Conservation (phyloP, 2,888 invertebrate species). For the Apamea epomidion region DNA sequence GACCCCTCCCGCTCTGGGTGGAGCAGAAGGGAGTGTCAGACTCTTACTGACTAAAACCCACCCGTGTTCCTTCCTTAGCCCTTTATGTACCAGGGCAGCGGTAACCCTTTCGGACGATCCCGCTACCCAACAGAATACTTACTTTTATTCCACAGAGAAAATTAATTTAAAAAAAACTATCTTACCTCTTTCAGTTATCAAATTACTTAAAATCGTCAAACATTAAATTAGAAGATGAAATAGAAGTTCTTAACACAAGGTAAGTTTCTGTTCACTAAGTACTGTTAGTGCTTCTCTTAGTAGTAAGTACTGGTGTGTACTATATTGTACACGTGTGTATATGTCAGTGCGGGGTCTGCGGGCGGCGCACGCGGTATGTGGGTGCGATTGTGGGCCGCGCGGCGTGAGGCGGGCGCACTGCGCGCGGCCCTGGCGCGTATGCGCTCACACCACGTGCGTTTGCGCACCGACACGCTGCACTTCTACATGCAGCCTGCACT, state of each 20-base stretch:
- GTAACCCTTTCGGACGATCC: too few relatives aligned
- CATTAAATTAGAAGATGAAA: slow-evolving; percentile 91
- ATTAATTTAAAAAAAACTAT: slow-evolving; percentile 70
- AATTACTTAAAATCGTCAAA: slow-evolving; percentile 92
- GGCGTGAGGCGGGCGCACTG: slow-evolving; percentile 81
- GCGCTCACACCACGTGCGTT: slow-evolving; percentile 68
- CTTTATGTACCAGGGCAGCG: too few relatives aligned
- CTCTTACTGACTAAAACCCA: too few relatives aligned
- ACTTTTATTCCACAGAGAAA: slow-evolving; percentile 12
- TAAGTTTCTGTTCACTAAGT: slow-evolving; percentile 82
- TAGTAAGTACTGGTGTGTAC: slow-evolving; percentile 62
- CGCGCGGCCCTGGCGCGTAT: slow-evolving; percentile 82
- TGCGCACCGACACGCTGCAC: slow-evolving; percentile 85
- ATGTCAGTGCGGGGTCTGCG: slow-evolving; percentile 74
- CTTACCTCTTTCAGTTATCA: slow-evolving; percentile 88
- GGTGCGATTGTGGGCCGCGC: slow-evolving; percentile 83
- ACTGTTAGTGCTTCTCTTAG: neutral
- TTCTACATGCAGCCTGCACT: slow-evolving; percentile 94
- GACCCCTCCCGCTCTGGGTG: too few relatives aligned
- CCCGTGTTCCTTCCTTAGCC: too few relatives aligned
- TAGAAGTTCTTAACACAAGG: slow-evolving; percentile 93
- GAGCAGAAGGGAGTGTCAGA: too few relatives aligned
- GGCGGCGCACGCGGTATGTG: slow-evolving; percentile 79
- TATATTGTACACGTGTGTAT: slow-evolving; percentile 9
- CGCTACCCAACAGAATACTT: too few relatives aligned